These are phyloP conservation scores for Dryas iulia DNA, from an alignment of 1,140 invertebrate species.

Conservation along the genomic window DNA sequence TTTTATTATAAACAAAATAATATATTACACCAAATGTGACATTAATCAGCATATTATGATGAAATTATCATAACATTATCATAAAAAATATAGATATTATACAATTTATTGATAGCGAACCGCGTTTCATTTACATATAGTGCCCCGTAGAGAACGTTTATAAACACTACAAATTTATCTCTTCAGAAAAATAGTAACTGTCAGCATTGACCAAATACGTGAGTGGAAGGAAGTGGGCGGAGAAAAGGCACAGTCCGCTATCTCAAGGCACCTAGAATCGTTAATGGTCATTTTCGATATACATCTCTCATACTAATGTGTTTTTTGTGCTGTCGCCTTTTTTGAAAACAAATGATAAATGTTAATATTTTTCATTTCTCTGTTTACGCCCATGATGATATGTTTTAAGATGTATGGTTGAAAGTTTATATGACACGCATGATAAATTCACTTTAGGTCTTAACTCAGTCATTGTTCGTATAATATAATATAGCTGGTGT, in stretches of 20 bases:
- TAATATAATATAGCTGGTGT: not conserved
- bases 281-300: slow-evolving; percentile 12
- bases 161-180: not conserved
- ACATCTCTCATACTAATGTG: slow-evolving; percentile 6
- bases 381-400: slow-evolving; percentile 13
- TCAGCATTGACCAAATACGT: slow-evolving; percentile 12
- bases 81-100: not conserved
- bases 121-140: not conserved
- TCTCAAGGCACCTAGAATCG: slow-evolving; percentile 13
- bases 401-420: not conserved
- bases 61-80: not conserved
- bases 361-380: not conserved
- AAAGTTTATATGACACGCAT: not conserved
- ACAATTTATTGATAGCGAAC: not conserved
- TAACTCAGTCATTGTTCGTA: not conserved
- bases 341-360: slow-evolving; percentile 7
- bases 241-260: slow-evolving; percentile 21
- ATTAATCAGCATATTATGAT: not conserved
- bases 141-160: not conserved
- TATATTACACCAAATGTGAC: not conserved
- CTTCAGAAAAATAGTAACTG: not conserved
- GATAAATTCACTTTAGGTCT: not conserved
- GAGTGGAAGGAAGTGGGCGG: slow-evolving; percentile 18
- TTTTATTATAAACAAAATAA: not conserved
- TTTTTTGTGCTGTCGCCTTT: slow-evolving; percentile 19